Conservation (phyloP, 2,113 vertebrate species). For the Labeo rohita region DNA sequence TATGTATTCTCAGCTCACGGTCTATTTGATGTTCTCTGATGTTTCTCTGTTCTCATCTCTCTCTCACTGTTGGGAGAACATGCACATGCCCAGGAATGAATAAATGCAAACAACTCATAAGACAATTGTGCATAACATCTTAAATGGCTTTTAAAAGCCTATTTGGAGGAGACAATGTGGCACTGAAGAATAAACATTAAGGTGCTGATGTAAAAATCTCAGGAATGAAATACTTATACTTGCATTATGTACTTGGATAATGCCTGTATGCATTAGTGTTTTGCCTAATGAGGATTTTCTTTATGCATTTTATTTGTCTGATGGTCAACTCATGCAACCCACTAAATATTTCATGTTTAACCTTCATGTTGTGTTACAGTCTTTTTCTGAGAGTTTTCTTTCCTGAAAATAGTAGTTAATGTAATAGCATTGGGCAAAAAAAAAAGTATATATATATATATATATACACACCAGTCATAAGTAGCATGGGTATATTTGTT, state of each 20-base stretch:
- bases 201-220: constrained; percentile 6
- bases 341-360: background rate
- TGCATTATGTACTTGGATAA: background rate
- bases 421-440: too few species aligned
- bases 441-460: too few species aligned
- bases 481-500: too few species aligned
- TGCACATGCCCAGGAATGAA: background rate
- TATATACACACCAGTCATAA: too few species aligned
- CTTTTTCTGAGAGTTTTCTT: background rate
- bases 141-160: constrained; percentile 10
- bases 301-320: background rate
- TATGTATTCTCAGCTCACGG: constrained; percentile 4
- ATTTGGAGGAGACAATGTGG: background rate
- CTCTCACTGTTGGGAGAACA: constrained; percentile 14
- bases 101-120: constrained; percentile 4
- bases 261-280: background rate
- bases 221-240: background rate
- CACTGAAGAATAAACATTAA: constrained; percentile 1
- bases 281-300: background rate
- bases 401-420: too few species aligned
- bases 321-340: background rate
- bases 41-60: constrained; percentile 2
- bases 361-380: background rate
- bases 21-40: constrained; percentile 30
- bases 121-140: background rate